These are phyloP conservation scores for Alexandromys fortis DNA, from an alignment of 2,113 vertebrate species.

Conservation along the genomic window DNA sequence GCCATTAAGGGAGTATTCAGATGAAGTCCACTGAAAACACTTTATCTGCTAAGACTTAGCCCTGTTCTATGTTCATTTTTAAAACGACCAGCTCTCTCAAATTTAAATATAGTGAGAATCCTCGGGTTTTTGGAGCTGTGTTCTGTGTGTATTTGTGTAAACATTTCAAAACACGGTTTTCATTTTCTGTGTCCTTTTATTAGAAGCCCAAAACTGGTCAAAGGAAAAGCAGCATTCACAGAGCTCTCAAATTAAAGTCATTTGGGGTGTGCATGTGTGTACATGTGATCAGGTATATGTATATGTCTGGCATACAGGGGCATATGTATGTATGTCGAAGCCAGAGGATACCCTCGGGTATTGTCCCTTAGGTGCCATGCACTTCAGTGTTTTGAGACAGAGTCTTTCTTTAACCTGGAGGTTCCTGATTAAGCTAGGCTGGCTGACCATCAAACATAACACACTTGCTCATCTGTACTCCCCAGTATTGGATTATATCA, in stretches of 20 bases:
- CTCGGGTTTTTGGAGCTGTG: not conserved
- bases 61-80: not conserved
- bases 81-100: not conserved
- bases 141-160: not conserved
- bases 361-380: not conserved
- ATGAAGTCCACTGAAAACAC: not conserved
- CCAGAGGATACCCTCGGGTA: not conserved
- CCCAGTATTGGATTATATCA: not conserved
- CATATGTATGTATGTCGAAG: not conserved
- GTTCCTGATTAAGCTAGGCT: not conserved
- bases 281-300: not conserved
- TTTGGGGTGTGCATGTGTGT: not conserved
- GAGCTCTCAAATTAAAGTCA: not conserved
- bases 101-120: conserved; percentile 10
- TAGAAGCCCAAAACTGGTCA: not conserved
- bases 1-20: not conserved
- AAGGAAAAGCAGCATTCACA: not conserved
- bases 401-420: not conserved
- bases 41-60: not conserved
- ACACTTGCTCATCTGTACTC: not conserved
- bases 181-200: conserved; percentile 28
- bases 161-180: not conserved
- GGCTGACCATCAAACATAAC: not conserved
- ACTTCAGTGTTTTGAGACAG: not conserved
- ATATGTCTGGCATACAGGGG: not conserved